Percentiles rank a stretch among this genome's conserved stretches.
Evolutionary conservation across 2,797 vertebrate species (phyloP).

Genomic region (Sciurus carolinensis): DNA sequence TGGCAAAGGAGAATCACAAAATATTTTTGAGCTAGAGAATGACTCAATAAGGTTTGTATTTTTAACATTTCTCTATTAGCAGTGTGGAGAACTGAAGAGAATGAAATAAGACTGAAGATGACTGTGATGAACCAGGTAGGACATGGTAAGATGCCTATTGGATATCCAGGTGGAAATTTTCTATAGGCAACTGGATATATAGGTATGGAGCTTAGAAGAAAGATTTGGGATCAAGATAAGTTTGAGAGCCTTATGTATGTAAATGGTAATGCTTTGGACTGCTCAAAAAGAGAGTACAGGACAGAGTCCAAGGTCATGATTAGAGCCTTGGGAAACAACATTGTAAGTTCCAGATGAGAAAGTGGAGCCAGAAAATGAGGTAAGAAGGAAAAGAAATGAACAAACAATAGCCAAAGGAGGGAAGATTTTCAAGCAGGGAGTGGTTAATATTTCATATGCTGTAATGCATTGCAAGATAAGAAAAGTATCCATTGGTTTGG

Average conservation of each 20-base stretch:
- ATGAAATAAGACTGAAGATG: background rate
- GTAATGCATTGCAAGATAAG: slow-evolving; percentile 41
- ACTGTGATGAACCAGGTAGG: background rate
- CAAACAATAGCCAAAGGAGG: slow-evolving; percentile 47
- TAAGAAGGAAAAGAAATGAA: slow-evolving; percentile 54
- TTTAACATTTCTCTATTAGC: background rate
- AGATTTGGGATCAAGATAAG: background rate
- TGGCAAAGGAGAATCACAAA: background rate
- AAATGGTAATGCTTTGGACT: slow-evolving; percentile 18
- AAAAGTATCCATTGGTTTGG: slow-evolving; percentile 40
- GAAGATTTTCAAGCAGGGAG: slow-evolving; percentile 15
- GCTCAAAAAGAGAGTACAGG: background rate
- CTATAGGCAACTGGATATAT: background rate
- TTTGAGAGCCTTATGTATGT: background rate
- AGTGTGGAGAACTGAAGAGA: slow-evolving; percentile 10
- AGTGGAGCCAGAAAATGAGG: slow-evolving; percentile 39
- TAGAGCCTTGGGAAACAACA: slow-evolving; percentile 51
- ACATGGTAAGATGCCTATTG: background rate
- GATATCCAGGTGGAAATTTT: background rate
- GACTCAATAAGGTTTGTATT: background rate
- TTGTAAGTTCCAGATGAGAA: slow-evolving; percentile 16
- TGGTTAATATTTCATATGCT: slow-evolving; percentile 58
- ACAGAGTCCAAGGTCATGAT: slow-evolving; percentile 11
- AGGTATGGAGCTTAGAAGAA: background rate
- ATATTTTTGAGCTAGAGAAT: background rate